Evolutionary conservation across 1,140 invertebrate species (phyloP).

Genomic region (Physella acuta): DNA sequence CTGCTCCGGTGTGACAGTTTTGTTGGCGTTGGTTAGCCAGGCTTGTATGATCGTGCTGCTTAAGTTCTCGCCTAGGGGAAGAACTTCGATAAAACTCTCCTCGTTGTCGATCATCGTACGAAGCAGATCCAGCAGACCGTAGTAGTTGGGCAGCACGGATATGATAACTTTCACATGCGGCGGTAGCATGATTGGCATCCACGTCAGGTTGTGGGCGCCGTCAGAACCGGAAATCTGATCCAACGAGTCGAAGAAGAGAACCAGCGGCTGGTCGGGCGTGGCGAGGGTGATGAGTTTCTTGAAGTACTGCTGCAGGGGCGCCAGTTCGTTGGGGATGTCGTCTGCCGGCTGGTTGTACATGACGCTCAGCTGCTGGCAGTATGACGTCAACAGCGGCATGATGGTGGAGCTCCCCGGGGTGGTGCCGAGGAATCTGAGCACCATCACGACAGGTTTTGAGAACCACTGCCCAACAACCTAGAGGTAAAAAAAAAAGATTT

Average conservation of each 20-base stretch:
- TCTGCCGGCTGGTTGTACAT: constrained; percentile 91
- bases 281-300: constrained; percentile 76
- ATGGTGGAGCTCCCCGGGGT: constrained; percentile 94
- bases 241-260: constrained; percentile 58
- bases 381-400: constrained; percentile 89
- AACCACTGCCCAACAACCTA: constrained; percentile 44
- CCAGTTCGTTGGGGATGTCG: constrained; percentile 91
- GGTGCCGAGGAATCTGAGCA: constrained; percentile 92
- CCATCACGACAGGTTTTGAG: constrained; percentile 70
- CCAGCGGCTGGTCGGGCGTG: constrained; percentile 59
- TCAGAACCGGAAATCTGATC: constrained; percentile 82
- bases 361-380: constrained; percentile 93
- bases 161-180: constrained; percentile 89
- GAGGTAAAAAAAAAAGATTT: constrained; percentile 5
- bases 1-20: constrained; percentile 79
- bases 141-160: constrained; percentile 58
- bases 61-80: constrained; percentile 70
- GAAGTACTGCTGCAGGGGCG: constrained; percentile 92
- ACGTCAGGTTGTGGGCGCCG: constrained; percentile 92
- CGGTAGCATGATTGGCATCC: constrained; percentile 90
- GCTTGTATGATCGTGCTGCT: constrained; percentile 91
- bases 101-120: constrained; percentile 85
- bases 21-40: constrained; percentile 89
- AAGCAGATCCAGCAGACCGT: constrained; percentile 61
- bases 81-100: constrained; percentile 77